Percentiles rank a stretch among this genome's conserved stretches.
These are phyloP conservation scores for Diadegma fenestrale DNA, from an alignment of 2,888 invertebrate genomes.

Conservation along the genomic window DNA sequence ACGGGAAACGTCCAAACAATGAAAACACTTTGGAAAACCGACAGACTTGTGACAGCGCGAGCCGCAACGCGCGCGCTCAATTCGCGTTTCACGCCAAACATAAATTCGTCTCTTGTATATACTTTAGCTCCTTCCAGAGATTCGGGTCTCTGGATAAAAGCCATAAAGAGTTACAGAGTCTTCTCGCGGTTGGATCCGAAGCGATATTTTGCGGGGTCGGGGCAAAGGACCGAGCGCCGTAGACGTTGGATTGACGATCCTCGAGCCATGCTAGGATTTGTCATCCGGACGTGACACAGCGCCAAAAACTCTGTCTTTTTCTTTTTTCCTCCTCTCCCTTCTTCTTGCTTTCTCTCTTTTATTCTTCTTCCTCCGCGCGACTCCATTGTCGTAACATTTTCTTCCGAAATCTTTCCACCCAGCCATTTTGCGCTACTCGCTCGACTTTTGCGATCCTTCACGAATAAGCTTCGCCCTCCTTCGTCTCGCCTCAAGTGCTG, in stretches of 20 bases:
- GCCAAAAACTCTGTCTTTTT: slow-evolving; percentile 64
- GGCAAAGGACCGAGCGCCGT: slow-evolving; percentile 33
- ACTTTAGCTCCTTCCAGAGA: neutral
- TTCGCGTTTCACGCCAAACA: neutral
- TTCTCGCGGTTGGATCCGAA: slow-evolving; percentile 17
- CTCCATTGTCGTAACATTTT: neutral
- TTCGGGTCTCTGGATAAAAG: slow-evolving; percentile 12
- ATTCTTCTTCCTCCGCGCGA: neutral
- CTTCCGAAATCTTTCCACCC: neutral
- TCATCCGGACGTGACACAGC: slow-evolving; percentile 77
- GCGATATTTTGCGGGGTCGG: slow-evolving; percentile 43
- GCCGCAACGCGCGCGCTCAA: neutral
- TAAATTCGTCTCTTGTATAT: neutral
- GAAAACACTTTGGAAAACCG: neutral
- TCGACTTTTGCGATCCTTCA: neutral
- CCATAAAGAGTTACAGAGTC: slow-evolving; percentile 27
- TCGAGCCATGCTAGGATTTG: slow-evolving; percentile 77
- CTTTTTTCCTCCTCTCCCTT: neutral
- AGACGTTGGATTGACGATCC: slow-evolving; percentile 67
- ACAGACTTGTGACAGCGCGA: neutral
- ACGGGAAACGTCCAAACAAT: neutral
- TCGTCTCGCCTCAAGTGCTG: too few relatives aligned
- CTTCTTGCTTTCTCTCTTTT: neutral
- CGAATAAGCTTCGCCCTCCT: neutral
- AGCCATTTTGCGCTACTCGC: neutral